A percentile compares a stretch with the other conserved stretches of the same genome.
Evolutionary conservation across 2,113 vertebrate genomes (phyloP).

Genomic region (Kobus ellipsiprymnus): DNA sequence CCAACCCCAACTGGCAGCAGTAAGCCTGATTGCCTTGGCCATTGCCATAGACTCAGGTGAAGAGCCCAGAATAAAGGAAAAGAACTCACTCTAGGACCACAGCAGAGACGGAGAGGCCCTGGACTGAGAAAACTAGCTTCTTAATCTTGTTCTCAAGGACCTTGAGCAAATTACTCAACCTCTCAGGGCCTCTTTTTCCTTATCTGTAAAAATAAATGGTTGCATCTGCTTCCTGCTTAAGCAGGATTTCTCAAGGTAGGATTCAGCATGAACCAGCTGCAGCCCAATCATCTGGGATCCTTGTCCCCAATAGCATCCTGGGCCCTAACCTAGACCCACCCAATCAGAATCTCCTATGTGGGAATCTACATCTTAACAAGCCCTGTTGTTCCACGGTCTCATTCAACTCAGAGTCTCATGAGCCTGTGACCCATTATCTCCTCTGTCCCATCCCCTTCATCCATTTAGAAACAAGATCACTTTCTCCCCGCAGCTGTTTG

Average conservation of each 20-base stretch:
- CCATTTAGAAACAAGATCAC: not conserved
- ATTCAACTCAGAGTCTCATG: not conserved
- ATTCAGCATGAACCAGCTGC: not conserved
- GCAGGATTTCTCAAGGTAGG: not conserved
- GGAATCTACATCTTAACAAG: not conserved
- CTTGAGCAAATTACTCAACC: not conserved
- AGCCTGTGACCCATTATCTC: not conserved
- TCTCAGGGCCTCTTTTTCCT: not conserved
- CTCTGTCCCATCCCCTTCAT: not conserved
- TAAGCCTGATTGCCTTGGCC: not conserved
- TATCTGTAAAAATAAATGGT: not conserved
- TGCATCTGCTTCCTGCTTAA: not conserved
- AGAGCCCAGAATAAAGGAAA: not conserved
- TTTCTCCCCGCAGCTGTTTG: not conserved
- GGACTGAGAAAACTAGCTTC: not conserved
- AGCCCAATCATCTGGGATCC: not conserved
- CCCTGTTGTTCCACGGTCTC: not conserved
- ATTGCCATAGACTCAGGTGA: not conserved
- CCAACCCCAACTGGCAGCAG: not conserved
- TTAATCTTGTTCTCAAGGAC: not conserved
- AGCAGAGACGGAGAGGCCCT: not conserved
- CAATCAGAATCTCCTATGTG: not conserved
- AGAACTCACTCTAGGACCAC: not conserved
- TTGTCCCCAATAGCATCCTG: not conserved
- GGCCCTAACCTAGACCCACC: not conserved